phyloP scores from a whole-genome alignment of 2,888 invertebrate genomes.

The Phrixothrix hirtus region DNA sequence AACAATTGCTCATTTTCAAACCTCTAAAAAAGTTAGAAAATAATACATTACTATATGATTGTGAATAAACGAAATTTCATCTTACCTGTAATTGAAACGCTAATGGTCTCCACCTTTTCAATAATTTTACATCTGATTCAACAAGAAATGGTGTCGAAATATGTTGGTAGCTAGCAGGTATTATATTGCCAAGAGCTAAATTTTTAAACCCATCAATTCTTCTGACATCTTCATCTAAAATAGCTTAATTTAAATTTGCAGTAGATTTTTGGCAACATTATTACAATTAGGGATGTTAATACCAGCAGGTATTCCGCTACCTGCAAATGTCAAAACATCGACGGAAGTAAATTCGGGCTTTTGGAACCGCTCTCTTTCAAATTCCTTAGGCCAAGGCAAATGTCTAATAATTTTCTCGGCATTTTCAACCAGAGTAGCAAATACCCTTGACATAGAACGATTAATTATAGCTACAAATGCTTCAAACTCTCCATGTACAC shows the following conservation, averaged over 20 bases:
- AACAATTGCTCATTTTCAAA: no score
- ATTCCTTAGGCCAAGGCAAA: slow-evolving; percentile 27
- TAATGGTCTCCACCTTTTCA: no score
- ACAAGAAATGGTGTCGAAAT: no score
- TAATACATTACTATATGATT: no score
- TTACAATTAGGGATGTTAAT: slow-evolving; percentile 98
- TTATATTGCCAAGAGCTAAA: slow-evolving; percentile 93
- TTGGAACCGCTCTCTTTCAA: neutral
- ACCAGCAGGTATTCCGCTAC: neutral
- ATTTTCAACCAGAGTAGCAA: slow-evolving; percentile 75
- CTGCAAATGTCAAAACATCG: slow-evolving; percentile 64
- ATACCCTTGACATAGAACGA: slow-evolving; percentile 89
- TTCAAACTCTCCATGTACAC: neutral
- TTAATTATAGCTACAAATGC: slow-evolving; percentile 56
- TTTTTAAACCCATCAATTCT: slow-evolving; percentile 97
- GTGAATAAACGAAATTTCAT: no score
- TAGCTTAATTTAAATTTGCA: neutral
- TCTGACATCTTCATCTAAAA: slow-evolving; percentile 91
- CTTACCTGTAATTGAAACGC: no score
- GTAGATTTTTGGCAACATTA: neutral
- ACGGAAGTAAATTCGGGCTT: slow-evolving; percentile 72
- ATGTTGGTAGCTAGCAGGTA: slow-evolving; percentile 81
- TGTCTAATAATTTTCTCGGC: slow-evolving; percentile 80
- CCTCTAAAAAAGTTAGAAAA: no score
- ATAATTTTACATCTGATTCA: no score